phyloP scores from a whole-genome alignment of 2,888 invertebrate species.

The Pherbina coryleti region DNA sequence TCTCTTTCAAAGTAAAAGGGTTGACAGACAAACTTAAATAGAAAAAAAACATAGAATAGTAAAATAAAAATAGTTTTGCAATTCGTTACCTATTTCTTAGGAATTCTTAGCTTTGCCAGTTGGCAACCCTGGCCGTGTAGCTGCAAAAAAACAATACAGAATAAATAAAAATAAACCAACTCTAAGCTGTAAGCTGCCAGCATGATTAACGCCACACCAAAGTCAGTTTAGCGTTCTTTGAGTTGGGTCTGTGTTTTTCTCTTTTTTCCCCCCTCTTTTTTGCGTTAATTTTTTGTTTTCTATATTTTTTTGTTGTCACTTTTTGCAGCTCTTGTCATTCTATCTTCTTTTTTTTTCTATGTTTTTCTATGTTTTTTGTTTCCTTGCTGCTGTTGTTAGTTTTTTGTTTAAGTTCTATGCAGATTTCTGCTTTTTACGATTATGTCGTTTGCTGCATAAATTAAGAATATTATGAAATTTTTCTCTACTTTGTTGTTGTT shows the following conservation, averaged over 20 bases:
- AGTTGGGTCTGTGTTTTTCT: background rate
- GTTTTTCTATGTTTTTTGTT: background rate
- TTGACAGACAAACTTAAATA: too few relatives aligned
- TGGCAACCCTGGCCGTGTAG: too few relatives aligned
- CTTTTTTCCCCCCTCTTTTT: too few relatives aligned
- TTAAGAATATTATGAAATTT: background rate
- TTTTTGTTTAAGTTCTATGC: background rate
- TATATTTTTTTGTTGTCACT: background rate
- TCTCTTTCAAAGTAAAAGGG: too few relatives aligned
- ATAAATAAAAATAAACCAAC: background rate
- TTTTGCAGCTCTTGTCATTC: background rate
- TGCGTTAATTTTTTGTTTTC: background rate
- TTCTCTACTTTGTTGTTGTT: background rate
- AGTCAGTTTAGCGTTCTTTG: background rate
- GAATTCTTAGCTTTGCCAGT: too few relatives aligned
- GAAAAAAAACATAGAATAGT: too few relatives aligned
- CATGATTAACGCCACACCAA: background rate
- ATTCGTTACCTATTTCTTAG: too few relatives aligned
- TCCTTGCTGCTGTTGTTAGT: background rate
- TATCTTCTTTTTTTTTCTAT: background rate
- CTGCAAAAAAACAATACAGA: background rate
- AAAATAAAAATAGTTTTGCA: too few relatives aligned
- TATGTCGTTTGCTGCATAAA: background rate
- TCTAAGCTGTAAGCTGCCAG: background rate
- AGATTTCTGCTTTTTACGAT: background rate